Evolutionary conservation across 2,113 vertebrate species (phyloP).

Genomic region (Gymnorhina tibicen): DNA sequence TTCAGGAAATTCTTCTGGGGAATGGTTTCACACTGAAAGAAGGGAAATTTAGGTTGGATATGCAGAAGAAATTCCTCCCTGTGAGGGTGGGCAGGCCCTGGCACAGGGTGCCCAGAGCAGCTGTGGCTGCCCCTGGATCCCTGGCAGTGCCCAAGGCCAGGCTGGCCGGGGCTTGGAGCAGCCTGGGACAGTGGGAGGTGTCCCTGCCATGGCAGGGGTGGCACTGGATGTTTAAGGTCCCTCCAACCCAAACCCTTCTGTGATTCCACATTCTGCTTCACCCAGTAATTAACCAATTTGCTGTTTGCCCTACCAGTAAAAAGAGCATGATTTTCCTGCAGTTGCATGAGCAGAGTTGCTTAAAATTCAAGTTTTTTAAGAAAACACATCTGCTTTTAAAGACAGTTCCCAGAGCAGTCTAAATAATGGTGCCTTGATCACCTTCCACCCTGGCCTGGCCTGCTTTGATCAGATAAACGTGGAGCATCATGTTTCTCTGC

Average conservation of each 20-base stretch:
- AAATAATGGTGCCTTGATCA: neutral
- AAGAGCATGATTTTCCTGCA: neutral
- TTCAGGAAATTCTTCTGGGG: neutral
- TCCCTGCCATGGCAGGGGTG: neutral
- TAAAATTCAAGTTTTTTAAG: neutral
- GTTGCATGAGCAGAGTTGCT: neutral
- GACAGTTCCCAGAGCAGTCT: neutral
- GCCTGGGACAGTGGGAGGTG: neutral
- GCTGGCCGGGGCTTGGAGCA: neutral
- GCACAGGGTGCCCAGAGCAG: neutral
- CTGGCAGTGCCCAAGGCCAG: neutral
- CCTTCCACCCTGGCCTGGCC: neutral
- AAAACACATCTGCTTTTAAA: neutral
- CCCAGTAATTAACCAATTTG: neutral
- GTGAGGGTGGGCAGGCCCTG: neutral
- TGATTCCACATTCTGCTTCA: neutral
- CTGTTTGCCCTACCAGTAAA: neutral
- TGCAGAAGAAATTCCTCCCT: neutral
- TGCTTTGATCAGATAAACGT: neutral
- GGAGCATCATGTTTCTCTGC: neutral
- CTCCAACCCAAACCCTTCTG: neutral
- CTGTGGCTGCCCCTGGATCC: neutral
- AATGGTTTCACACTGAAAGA: neutral
- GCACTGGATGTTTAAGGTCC: rapidly evolving
- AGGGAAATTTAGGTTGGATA: neutral